A percentile compares a stretch with the other conserved stretches of the same genome.
Conservation (phyloP, 2,888 invertebrate genomes). For the Trimorus sp. region DNA sequence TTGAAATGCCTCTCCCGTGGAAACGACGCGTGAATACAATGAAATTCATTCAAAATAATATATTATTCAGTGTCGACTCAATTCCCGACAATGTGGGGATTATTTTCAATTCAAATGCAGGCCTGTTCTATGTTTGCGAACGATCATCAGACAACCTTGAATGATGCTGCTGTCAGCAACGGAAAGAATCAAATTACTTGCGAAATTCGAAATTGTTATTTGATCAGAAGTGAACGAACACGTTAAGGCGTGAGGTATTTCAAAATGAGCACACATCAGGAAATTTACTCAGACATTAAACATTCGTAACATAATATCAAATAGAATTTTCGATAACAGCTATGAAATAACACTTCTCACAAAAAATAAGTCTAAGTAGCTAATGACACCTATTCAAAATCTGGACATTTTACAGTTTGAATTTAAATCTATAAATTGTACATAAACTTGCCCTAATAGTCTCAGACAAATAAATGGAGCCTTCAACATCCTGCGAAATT, state of each 20-base stretch:
- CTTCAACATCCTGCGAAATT: conserved; percentile 19
- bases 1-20: background rate
- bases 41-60: background rate
- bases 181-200: conserved; percentile 30
- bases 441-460: conserved; percentile 3
- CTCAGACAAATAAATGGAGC: background rate
- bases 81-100: too few species aligned
- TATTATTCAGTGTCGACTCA: too few species aligned
- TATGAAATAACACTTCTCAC: too few species aligned
- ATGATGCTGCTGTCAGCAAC: conserved; percentile 31
- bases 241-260: background rate
- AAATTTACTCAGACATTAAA: too few species aligned
- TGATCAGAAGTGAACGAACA: background rate
- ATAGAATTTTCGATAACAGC: too few species aligned
- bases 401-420: too few species aligned
- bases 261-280: too few species aligned
- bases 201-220: conserved; percentile 13
- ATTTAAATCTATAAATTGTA: conserved; percentile 13
- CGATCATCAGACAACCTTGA: conserved; percentile 28
- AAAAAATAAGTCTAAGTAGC: background rate
- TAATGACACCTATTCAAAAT: background rate
- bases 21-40: background rate
- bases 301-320: too few species aligned
- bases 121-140: conserved; percentile 21
- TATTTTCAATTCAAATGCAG: conserved; percentile 10